Percentiles rank a stretch among this genome's conserved stretches.
phyloP scores from a whole-genome alignment of 2,797 vertebrate species.

The Neosilurus hyrtlii region DNA sequence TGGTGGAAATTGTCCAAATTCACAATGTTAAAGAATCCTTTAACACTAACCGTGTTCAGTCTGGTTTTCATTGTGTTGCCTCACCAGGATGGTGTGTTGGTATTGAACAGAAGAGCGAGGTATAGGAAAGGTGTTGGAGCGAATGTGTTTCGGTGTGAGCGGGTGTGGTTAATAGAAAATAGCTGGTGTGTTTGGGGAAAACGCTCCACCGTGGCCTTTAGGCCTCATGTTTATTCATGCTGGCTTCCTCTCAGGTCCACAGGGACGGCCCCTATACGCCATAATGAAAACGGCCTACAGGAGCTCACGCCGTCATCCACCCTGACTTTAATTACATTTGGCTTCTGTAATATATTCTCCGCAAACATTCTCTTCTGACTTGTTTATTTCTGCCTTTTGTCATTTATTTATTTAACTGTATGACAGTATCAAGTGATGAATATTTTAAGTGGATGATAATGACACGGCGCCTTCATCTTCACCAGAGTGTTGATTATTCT shows the following conservation, averaged over 20 bases:
- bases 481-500: background rate
- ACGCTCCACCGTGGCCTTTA: slow-evolving; percentile 56
- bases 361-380: slow-evolving; percentile 48
- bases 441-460: background rate
- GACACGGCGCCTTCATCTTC: background rate
- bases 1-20: too few species aligned
- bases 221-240: slow-evolving; percentile 71
- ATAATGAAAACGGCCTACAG: slow-evolving; percentile 66
- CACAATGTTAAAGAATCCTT: too few species aligned
- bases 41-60: background rate
- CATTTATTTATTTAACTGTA: slow-evolving; percentile 8
- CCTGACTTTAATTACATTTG: slow-evolving; percentile 55
- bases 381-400: background rate
- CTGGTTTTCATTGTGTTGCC: background rate
- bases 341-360: slow-evolving; percentile 54
- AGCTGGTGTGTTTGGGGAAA: slow-evolving; percentile 56
- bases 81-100: background rate
- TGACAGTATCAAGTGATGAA: background rate
- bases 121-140: slow-evolving; percentile 1
- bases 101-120: background rate
- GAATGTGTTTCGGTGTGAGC: slow-evolving; percentile 6
- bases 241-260: slow-evolving; percentile 61
- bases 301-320: slow-evolving; percentile 56
- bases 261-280: slow-evolving; percentile 66
- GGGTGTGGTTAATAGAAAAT: slow-evolving; percentile 56